A percentile compares a stretch with the other conserved stretches of the same genome.
Conservation (phyloP, 2,797 vertebrate genomes). For the Ctenopoma multispine region DNA sequence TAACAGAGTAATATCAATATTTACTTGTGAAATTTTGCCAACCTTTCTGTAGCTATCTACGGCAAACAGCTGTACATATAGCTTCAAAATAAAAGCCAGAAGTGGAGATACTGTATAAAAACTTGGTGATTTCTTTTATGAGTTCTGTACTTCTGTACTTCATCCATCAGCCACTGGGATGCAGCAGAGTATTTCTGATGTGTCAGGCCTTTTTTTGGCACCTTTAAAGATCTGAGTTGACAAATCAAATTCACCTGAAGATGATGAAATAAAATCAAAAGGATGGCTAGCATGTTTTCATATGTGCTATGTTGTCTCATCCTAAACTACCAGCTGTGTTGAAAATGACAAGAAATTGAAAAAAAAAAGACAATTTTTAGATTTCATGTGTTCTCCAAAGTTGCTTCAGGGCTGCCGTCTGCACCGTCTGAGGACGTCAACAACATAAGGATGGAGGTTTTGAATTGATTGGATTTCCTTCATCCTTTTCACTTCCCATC, state of each 20-base stretch:
- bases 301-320: neutral
- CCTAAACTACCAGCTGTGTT: conserved; percentile 7
- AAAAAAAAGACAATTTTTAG: conserved; percentile 13
- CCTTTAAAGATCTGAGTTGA: conserved; percentile 5
- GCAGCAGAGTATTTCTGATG: conserved; percentile 53
- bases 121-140: neutral
- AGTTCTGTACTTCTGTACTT: conserved; percentile 21
- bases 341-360: conserved; percentile 22
- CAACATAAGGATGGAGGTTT: conserved; percentile 70
- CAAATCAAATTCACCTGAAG: conserved; percentile 6
- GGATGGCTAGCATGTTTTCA: neutral
- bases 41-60: conserved; percentile 83
- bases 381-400: conserved; percentile 42
- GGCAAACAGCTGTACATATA: conserved; percentile 83
- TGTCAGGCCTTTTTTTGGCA: too few species aligned
- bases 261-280: conserved; percentile 10
- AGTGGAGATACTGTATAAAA: conserved; percentile 25
- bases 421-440: conserved; percentile 63
- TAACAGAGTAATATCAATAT: conserved; percentile 80
- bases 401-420: conserved; percentile 64
- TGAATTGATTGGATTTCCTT: conserved; percentile 69
- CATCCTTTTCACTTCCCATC: conserved; percentile 77
- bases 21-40: conserved; percentile 82
- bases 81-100: conserved; percentile 89
- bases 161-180: conserved; percentile 43